Evolutionary conservation across 2,797 vertebrate species (phyloP).

Genomic region (Limnodromus scolopaceus): DNA sequence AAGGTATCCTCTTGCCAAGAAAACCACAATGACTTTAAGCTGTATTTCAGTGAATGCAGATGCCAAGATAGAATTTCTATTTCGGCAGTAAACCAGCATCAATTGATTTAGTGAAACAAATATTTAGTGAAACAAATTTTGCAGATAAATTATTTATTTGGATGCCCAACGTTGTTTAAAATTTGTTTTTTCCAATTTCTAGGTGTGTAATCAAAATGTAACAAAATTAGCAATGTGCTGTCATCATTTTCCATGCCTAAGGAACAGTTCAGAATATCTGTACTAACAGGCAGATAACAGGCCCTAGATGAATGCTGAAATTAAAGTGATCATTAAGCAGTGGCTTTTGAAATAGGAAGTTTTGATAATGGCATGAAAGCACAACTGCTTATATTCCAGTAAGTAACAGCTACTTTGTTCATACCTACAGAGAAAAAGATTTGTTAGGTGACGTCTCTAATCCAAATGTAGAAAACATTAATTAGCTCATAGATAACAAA

Average conservation of each 20-base stretch:
- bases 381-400: slow-evolving; percentile 27
- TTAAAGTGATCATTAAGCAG: neutral
- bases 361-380: neutral
- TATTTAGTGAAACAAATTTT: neutral
- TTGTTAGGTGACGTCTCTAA: neutral
- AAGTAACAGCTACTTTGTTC: slow-evolving; percentile 34
- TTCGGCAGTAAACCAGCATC: neutral
- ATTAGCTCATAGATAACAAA: slow-evolving; percentile 12
- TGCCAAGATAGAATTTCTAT: neutral
- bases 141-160: neutral
- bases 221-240: neutral
- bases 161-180: neutral
- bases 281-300: neutral
- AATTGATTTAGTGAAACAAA: neutral
- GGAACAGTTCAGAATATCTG: neutral
- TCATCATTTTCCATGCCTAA: neutral
- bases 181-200: neutral
- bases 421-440: neutral
- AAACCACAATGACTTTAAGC: neutral
- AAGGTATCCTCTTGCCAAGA: neutral
- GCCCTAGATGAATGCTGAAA: neutral
- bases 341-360: neutral
- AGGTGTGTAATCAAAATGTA: neutral
- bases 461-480: slow-evolving; percentile 22
- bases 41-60: neutral